A percentile compares a stretch with the other conserved stretches of the same genome.
These are phyloP conservation scores for Micropterix aruncella DNA, from an alignment of 2,888 invertebrate genomes.

Conservation along the genomic window DNA sequence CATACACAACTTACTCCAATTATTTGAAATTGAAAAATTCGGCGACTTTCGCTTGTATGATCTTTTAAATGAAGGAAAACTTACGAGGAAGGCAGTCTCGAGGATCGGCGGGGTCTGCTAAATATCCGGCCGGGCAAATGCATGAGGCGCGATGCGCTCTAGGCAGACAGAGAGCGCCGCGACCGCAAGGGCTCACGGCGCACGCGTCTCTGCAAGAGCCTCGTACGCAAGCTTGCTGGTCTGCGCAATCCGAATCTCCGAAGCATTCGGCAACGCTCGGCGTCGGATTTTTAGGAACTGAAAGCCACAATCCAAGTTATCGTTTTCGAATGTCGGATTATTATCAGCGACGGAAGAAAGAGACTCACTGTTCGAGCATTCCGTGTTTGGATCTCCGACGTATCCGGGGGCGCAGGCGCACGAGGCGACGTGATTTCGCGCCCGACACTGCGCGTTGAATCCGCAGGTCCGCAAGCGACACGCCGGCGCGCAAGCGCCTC, in stretches of 20 bases:
- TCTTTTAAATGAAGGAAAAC: no score
- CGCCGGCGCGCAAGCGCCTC: conserved; percentile 64
- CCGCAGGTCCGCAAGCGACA: conserved; percentile 70
- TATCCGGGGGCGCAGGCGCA: conserved; percentile 70
- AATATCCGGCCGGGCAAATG: conserved; percentile 65
- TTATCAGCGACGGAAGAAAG: conserved; percentile 1
- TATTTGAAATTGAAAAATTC: no score
- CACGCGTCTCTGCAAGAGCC: conserved; percentile 72
- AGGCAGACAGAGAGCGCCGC: conserved; percentile 70
- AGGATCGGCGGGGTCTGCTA: conserved; percentile 59
- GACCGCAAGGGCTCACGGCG: conserved; percentile 53
- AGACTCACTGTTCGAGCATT: conserved; percentile 49
- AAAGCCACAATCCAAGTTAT: conserved; percentile 9
- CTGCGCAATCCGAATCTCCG: conserved; percentile 60
- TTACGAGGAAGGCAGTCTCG: conserved; percentile 38
- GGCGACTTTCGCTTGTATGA: no score
- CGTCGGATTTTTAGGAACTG: conserved; percentile 29
- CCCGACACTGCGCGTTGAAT: conserved; percentile 67
- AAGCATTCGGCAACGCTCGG: conserved; percentile 51
- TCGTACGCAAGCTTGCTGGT: conserved; percentile 61
- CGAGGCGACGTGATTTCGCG: conserved; percentile 58
- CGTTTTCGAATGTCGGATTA: not conserved
- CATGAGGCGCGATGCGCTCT: conserved; percentile 63
- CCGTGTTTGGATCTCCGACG: conserved; percentile 62
- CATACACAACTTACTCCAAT: no score